These are phyloP conservation scores for Scrobipalpa costella DNA, from an alignment of 2,888 invertebrate genomes.

Conservation along the genomic window DNA sequence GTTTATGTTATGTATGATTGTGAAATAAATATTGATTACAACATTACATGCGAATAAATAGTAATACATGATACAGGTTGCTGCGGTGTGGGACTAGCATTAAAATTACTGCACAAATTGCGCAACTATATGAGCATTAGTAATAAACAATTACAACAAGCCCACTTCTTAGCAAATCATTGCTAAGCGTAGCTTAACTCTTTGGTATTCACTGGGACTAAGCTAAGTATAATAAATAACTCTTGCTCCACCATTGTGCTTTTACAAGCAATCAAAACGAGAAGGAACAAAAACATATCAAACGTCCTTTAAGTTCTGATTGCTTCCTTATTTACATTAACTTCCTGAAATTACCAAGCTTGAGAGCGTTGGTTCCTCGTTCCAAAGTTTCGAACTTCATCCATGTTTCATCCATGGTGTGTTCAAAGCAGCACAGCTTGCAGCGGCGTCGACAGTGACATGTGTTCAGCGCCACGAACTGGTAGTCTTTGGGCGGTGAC, in stretches of 20 bases:
- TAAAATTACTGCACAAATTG: conserved; percentile 47
- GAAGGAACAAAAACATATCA: conserved; percentile 44
- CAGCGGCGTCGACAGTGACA: conserved; percentile 95
- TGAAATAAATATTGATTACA: conserved; percentile 44
- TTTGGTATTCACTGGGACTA: conserved; percentile 73
- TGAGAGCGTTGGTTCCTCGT: conserved; percentile 24
- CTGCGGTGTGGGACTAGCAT: conserved; percentile 72
- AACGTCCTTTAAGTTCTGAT: conserved; percentile 34
- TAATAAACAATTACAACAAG: conserved; percentile 50
- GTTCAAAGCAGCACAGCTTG: conserved; percentile 89
- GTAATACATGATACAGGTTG: conserved; percentile 55
- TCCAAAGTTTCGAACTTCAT: conserved; percentile 28
- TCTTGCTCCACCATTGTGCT: conserved; percentile 48
- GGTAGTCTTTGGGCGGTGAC: conserved; percentile 93
- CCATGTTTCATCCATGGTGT: conserved; percentile 35
- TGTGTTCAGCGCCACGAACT: conserved; percentile 97
- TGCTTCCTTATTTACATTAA: conserved; percentile 28
- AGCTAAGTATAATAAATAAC: conserved; percentile 52
- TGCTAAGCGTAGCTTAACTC: conserved; percentile 56
- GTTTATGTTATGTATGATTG: conserved; percentile 29
- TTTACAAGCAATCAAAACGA: conserved; percentile 45
- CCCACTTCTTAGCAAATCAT: conserved; percentile 49
- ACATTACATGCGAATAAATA: conserved; percentile 63
- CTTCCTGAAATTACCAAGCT: conserved; percentile 27
- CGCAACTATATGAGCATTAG: conserved; percentile 47